phyloP scores from a whole-genome alignment of 2,797 vertebrate species.

The Liparis tanakae region DNA sequence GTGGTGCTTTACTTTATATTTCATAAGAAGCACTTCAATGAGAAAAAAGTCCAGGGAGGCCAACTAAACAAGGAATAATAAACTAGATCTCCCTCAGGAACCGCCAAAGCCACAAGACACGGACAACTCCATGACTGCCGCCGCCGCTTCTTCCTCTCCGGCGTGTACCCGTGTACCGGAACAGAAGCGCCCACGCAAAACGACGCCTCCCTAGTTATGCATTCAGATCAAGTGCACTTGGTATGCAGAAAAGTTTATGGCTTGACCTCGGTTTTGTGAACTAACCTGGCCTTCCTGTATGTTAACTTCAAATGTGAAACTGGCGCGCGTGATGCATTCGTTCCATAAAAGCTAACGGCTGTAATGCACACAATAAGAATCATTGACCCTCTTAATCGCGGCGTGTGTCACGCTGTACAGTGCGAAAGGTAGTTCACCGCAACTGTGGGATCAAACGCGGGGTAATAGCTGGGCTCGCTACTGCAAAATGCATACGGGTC shows the following conservation, averaged over 20 bases:
- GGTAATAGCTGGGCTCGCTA: constrained; percentile 48
- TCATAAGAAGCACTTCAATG: constrained; percentile 61
- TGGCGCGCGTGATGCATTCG: constrained; percentile 48
- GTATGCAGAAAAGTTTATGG: constrained; percentile 53
- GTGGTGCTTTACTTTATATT: constrained; percentile 62
- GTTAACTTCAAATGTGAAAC: constrained; percentile 48
- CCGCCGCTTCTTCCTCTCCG: constrained; percentile 48
- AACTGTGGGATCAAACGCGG: constrained; percentile 49
- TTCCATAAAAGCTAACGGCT: constrained; percentile 63
- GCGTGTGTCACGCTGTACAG: constrained; percentile 48
- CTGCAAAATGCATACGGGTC: constrained; percentile 75
- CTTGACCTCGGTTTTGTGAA: constrained; percentile 60
- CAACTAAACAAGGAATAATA: constrained; percentile 78
- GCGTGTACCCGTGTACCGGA: constrained; percentile 35
- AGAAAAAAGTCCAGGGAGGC: constrained; percentile 65
- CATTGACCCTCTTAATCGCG: constrained; percentile 69
- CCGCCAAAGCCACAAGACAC: constrained; percentile 56
- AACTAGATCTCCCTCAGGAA: constrained; percentile 66
- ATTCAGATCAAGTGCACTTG: constrained; percentile 54
- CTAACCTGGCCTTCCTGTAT: constrained; percentile 48
- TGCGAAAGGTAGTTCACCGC: constrained; percentile 45
- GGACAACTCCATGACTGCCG: constrained; percentile 48
- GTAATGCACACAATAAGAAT: constrained; percentile 64
- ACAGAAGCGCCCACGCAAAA: constrained; percentile 54
- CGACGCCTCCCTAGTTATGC: constrained; percentile 41